Percentiles rank a stretch among this genome's conserved stretches.
phyloP scores from a whole-genome alignment of 2,113 vertebrate species.

The Barbus barbus region DNA sequence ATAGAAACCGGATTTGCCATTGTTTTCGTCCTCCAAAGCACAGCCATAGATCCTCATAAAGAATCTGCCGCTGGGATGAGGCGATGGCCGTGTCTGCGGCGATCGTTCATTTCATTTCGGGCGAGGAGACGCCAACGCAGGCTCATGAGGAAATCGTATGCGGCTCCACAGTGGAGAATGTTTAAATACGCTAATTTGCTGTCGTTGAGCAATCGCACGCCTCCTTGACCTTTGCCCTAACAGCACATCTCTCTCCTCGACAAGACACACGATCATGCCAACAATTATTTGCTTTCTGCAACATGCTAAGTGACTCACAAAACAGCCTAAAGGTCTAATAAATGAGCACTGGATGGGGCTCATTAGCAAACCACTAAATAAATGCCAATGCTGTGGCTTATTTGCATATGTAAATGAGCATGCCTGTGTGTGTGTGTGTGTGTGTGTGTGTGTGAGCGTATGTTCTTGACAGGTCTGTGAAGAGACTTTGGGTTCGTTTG shows the following conservation, averaged over 20 bases:
- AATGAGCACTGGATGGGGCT: slow-evolving; percentile 1
- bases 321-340: background rate
- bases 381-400: background rate
- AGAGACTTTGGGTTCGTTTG: background rate
- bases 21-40: slow-evolving; percentile 70
- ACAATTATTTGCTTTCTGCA: background rate
- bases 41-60: slow-evolving; percentile 66
- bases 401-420: slow-evolving; percentile 15
- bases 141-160: background rate
- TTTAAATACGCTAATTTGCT: background rate
- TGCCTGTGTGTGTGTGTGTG: background rate
- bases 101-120: slow-evolving; percentile 63
- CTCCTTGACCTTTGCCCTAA: background rate
- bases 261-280: background rate
- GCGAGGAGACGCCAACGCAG: background rate
- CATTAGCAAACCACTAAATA: background rate
- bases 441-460: background rate
- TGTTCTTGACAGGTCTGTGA: background rate
- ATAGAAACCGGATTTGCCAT: slow-evolving; percentile 76
- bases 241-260: too few species aligned
- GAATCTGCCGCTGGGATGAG: slow-evolving; percentile 55
- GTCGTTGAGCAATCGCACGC: background rate
- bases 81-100: background rate
- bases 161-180: background rate
- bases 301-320: background rate